phyloP scores from a whole-genome alignment of 2,888 invertebrate genomes.

The Suillia variegata region DNA sequence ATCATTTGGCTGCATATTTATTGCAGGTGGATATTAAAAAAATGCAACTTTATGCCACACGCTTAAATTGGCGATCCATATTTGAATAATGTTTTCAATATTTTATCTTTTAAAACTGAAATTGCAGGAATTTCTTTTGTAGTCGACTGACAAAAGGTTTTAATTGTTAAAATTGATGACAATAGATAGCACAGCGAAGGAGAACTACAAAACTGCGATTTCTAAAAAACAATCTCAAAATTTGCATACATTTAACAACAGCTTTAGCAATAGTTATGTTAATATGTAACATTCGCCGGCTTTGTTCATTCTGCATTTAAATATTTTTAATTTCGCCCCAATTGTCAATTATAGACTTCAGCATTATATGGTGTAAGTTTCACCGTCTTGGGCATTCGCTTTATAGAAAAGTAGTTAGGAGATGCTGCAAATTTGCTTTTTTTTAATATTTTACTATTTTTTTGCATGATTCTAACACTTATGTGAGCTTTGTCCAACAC shows the following conservation, averaged over 20 bases:
- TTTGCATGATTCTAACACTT: slow-evolving; percentile 8
- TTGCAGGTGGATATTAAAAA: slow-evolving; percentile 1
- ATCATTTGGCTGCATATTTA: not conserved
- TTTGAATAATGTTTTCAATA: not conserved
- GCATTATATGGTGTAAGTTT: not conserved
- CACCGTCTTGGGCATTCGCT: slow-evolving; percentile 4
- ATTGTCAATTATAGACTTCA: slow-evolving; percentile 1
- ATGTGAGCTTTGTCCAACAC: slow-evolving; percentile 17
- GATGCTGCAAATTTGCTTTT: slow-evolving; percentile 21
- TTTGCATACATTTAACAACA: slow-evolving; percentile 6
- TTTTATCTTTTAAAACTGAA: not conserved
- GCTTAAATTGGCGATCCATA: not conserved
- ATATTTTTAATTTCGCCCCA: not conserved
- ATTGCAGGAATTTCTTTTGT: not conserved
- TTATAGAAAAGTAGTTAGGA: slow-evolving; percentile 12
- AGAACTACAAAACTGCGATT: slow-evolving; percentile 3
- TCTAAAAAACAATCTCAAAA: slow-evolving; percentile 13
- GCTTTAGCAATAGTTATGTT: slow-evolving; percentile 8
- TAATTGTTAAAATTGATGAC: not conserved
- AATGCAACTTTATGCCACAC: slow-evolving; percentile 6
- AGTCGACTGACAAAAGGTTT: not conserved
- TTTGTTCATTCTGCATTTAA: not conserved
- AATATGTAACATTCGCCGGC: not conserved
- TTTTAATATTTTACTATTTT: slow-evolving; percentile 18
- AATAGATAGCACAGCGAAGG: not conserved